Evolutionary conservation across 2,888 invertebrate species (phyloP), one percentile per base, ranked within the genome.

Genomic region (Syritta pipiens): DNA sequence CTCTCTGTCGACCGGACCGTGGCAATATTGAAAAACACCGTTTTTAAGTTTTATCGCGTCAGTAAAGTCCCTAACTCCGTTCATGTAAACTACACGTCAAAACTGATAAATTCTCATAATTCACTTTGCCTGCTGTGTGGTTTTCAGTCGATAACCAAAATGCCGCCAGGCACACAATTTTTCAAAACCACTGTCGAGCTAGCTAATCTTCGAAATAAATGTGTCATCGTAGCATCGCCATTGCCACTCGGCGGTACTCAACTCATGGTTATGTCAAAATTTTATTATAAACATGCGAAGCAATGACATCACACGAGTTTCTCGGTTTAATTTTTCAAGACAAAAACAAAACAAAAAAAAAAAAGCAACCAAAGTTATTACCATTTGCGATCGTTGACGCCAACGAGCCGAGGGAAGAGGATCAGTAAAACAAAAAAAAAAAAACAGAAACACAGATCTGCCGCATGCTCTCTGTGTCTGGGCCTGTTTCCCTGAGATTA

Each of bases 401-500:
- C 72, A 79, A 28, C 65, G n/a, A 53, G 67, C 28, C 60, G 67
- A 72, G 59, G 44, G 37, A n/a, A n/a, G n/a, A n/a, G 55, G 32
- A 26, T 35, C 30, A 35, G 22, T 57, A n/a, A n/a, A n/a, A n/a
- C n/a, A n/a, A n/a, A n/a, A n/a, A 48, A 62, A 37, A 12, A 30
- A 42, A 40, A n/a, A 65, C 53, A 3, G 19, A 28, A 22, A n/a
- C 6, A 12, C 24, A 26, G 22, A 60, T 60, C 67, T 28, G 67
- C 32, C 60, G 40, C 65, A 44, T 51, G 42, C 26, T 17, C 20
- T 48, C 30, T 3, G 4, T 22, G 10, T 17, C 44, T 32, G 44
- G 19, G 65, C 28, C 24, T 35, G 40, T 40, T 72, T 67, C 42
- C 79, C 79, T 74, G 79, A 74, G 79, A 79, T 79, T 79, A 68